Evolutionary conservation across 2,113 vertebrate species (phyloP).

Genomic region (Leucopsar rothschildi): DNA sequence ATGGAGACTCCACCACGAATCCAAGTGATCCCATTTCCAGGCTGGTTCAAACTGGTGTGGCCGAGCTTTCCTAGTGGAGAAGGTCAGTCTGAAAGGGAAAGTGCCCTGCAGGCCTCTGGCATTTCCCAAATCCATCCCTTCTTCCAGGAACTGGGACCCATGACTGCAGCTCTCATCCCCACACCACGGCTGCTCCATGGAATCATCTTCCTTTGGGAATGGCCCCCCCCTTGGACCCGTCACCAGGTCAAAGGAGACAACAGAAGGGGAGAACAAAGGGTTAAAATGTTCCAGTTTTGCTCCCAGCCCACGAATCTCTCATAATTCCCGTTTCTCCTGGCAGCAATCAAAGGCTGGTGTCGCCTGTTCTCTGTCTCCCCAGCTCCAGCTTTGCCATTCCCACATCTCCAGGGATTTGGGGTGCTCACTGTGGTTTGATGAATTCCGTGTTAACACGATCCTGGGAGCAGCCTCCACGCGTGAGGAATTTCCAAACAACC

Average conservation of each 20-base stretch:
- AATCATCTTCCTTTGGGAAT: neutral
- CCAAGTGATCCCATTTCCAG: neutral
- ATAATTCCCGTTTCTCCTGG: neutral
- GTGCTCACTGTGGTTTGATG: neutral
- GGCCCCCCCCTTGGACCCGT: neutral
- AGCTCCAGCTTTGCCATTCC: neutral
- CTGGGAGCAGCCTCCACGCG: neutral
- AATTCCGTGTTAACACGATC: neutral
- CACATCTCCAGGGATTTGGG: neutral
- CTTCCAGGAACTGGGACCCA: neutral
- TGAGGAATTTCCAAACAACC: neutral
- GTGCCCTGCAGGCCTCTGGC: neutral
- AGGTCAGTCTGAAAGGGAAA: neutral
- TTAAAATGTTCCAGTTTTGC: neutral
- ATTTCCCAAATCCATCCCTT: neutral
- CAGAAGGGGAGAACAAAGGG: neutral
- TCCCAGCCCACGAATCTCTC: fast-evolving
- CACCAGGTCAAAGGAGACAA: neutral
- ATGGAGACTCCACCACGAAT: neutral
- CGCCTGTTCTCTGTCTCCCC: neutral
- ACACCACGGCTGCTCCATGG: neutral
- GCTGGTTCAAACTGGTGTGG: fast-evolving
- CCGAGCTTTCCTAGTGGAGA: neutral
- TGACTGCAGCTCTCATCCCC: neutral
- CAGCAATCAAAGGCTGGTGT: neutral